These are phyloP conservation scores for Sternarchorhynchus goeldii DNA, from an alignment of 2,797 vertebrate species.

Conservation along the genomic window DNA sequence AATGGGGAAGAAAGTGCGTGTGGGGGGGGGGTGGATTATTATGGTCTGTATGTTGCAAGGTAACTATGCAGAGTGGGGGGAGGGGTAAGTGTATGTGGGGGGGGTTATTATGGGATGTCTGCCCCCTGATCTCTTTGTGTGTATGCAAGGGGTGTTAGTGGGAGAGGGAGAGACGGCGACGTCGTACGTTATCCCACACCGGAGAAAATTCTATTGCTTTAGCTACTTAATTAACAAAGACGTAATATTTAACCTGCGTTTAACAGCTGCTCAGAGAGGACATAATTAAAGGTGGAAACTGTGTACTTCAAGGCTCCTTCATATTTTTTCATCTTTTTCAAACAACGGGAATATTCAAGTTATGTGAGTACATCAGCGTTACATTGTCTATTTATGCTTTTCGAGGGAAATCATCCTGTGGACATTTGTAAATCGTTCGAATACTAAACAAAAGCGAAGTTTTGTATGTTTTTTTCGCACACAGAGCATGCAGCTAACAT, in stretches of 20 bases:
- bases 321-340: slow-evolving; percentile 60
- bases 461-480: background rate
- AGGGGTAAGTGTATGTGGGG: slow-evolving; percentile 73
- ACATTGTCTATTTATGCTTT: slow-evolving; percentile 51
- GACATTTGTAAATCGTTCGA: background rate
- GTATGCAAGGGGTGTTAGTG: slow-evolving; percentile 79
- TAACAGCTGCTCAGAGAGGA: slow-evolving; percentile 58
- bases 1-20: slow-evolving; percentile 78
- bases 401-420: background rate
- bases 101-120: slow-evolving; percentile 86
- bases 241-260: slow-evolving; percentile 25
- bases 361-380: slow-evolving; percentile 69
- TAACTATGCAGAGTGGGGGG: slow-evolving; percentile 85
- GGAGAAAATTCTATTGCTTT: slow-evolving; percentile 46
- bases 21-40: slow-evolving; percentile 76
- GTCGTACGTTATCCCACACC: slow-evolving; percentile 74
- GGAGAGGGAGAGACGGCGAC: slow-evolving; percentile 73
- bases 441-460: slow-evolving; percentile 8
- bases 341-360: slow-evolving; percentile 63
- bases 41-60: slow-evolving; percentile 92
- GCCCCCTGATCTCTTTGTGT: slow-evolving; percentile 87
- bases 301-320: slow-evolving; percentile 45
- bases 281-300: slow-evolving; percentile 46
- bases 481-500: slow-evolving; percentile 7
- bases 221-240: slow-evolving; percentile 61